These are phyloP conservation scores for Hassar affinis DNA, from an alignment of 2,113 vertebrate species.

Conservation along the genomic window DNA sequence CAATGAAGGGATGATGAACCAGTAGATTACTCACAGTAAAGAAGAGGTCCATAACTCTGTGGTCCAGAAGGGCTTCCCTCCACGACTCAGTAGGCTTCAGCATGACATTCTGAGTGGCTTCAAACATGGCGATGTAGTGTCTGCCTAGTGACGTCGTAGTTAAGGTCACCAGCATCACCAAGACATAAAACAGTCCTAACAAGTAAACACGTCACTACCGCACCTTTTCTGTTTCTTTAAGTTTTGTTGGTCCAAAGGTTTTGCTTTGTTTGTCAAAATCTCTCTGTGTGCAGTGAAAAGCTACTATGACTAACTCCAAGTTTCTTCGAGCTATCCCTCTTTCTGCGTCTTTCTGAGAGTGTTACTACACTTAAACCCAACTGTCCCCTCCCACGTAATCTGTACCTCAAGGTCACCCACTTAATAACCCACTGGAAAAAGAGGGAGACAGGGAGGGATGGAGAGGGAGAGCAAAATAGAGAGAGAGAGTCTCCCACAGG, in stretches of 20 bases:
- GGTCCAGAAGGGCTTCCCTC: slow-evolving; percentile 96
- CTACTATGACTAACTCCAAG: slow-evolving; percentile 4
- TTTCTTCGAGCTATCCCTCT: slow-evolving; percentile 37
- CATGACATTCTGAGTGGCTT: slow-evolving; percentile 97
- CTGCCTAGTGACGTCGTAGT: slow-evolving; percentile 93
- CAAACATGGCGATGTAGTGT: slow-evolving; percentile 99
- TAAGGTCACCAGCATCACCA: slow-evolving; percentile 82
- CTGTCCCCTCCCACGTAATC: slow-evolving; percentile 50
- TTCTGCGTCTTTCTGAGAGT: background rate
- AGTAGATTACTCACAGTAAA: slow-evolving; percentile 87
- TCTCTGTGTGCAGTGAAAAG: slow-evolving; percentile 25
- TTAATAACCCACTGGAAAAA: slow-evolving; percentile 42
- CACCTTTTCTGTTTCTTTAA: background rate
- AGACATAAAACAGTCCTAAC: slow-evolving; percentile 41
- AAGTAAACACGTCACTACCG: slow-evolving; percentile 62
- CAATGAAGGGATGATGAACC: background rate
- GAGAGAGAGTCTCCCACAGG: slow-evolving; percentile 75
- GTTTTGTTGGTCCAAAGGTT: background rate
- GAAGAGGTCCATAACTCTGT: slow-evolving; percentile 98
- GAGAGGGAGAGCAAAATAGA: background rate
- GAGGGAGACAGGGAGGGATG: slow-evolving; percentile 13
- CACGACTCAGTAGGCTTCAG: slow-evolving; percentile 97
- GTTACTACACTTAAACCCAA: slow-evolving; percentile 25
- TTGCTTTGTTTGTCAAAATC: slow-evolving; percentile 31
- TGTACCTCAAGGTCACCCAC: slow-evolving; percentile 47